These are phyloP conservation scores for Piprites chloris DNA, from an alignment of 2,113 vertebrate genomes.

Conservation along the genomic window DNA sequence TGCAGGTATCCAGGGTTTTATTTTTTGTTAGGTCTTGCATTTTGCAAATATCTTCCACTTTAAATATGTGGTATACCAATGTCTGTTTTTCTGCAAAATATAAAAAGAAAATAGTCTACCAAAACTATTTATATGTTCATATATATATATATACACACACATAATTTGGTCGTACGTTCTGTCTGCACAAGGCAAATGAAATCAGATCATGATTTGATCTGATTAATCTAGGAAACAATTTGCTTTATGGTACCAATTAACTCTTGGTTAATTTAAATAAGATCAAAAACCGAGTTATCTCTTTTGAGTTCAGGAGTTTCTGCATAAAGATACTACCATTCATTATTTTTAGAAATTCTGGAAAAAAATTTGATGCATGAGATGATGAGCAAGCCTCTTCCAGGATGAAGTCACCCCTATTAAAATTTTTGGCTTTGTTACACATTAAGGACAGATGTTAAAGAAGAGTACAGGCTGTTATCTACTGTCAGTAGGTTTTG, in stretches of 20 bases:
- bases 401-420: not conserved
- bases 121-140: not conserved
- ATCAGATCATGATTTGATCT: not conserved
- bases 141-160: not conserved
- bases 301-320: not conserved
- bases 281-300: not conserved
- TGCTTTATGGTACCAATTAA: not conserved
- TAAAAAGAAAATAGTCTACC: not conserved
- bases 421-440: conserved; percentile 21
- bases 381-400: not conserved
- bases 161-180: not conserved
- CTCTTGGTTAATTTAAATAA: not conserved
- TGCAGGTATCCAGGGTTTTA: not conserved
- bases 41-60: not conserved
- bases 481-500: not conserved
- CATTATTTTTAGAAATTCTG: conserved; percentile 43
- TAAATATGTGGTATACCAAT: not conserved
- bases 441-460: conserved; percentile 43
- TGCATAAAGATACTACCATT: not conserved
- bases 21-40: not conserved
- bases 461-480: not conserved
- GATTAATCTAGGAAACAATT: not conserved
- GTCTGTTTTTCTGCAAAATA: not conserved
- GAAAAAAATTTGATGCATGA: not conserved
- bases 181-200: not conserved